Evolutionary conservation across 2,113 vertebrate species (phyloP).

Genomic region (Aegypius monachus): DNA sequence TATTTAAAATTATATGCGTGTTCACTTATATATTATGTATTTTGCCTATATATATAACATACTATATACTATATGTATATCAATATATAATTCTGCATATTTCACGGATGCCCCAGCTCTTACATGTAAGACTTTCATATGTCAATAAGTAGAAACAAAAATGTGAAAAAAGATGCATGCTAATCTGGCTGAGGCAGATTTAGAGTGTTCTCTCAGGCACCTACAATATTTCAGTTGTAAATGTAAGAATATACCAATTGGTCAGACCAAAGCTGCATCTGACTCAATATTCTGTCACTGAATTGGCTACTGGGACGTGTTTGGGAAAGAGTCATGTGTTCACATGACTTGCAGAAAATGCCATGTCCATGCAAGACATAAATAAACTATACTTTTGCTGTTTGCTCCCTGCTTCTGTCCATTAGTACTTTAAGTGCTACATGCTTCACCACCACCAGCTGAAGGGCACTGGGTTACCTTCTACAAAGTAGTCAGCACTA

Average conservation of each 20-base stretch:
- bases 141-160: background rate
- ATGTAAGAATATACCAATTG: background rate
- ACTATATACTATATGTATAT: background rate
- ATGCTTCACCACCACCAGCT: background rate
- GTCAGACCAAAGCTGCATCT: background rate
- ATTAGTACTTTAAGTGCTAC: background rate
- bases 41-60: background rate
- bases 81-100: background rate
- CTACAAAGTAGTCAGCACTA: background rate
- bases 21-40: background rate
- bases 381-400: background rate
- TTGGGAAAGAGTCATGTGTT: background rate
- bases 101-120: background rate
- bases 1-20: background rate
- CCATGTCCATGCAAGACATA: accelerated
- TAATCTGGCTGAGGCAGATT: background rate
- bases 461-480: background rate
- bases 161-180: background rate
- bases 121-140: background rate
- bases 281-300: background rate
- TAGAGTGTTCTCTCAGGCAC: background rate
- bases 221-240: background rate
- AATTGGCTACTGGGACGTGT: background rate
- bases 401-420: background rate
- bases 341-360: background rate